These are phyloP conservation scores for Nasua narica DNA, from an alignment of 2,797 vertebrate genomes.

Conservation along the genomic window DNA sequence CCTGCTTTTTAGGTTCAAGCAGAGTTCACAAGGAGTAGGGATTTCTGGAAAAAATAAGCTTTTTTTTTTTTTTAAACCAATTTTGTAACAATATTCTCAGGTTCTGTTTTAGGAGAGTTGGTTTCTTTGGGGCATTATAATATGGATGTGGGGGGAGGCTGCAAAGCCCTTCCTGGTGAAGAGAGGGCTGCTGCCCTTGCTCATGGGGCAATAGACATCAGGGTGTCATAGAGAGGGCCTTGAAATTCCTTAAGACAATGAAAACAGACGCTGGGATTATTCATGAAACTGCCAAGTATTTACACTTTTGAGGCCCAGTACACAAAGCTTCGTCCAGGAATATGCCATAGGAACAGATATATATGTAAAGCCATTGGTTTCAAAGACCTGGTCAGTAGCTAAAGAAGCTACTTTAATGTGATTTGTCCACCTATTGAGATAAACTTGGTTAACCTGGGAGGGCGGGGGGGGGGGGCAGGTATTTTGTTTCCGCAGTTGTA, in stretches of 20 bases:
- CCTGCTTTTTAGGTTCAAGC: slow-evolving; percentile 89
- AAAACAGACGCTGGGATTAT: background rate
- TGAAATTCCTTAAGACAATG: slow-evolving; percentile 62
- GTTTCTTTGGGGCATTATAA: slow-evolving; percentile 74
- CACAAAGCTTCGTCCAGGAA: slow-evolving; percentile 19
- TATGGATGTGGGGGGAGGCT: slow-evolving; percentile 57
- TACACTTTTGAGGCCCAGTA: slow-evolving; percentile 20
- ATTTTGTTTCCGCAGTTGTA: slow-evolving; percentile 51
- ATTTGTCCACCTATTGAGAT: background rate
- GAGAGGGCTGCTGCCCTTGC: slow-evolving; percentile 44
- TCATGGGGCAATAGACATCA: slow-evolving; percentile 40
- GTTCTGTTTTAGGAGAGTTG: slow-evolving; percentile 64
- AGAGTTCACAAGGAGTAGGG: slow-evolving; percentile 89
- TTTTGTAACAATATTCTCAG: slow-evolving; percentile 81
- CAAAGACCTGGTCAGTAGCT: background rate
- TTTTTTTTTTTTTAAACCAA: slow-evolving; percentile 64
- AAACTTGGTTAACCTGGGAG: slow-evolving; percentile 46
- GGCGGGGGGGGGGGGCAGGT: background rate
- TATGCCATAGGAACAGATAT: background rate
- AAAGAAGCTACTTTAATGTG: slow-evolving; percentile 39
- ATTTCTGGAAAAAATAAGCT: slow-evolving; percentile 86
- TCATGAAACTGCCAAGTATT: slow-evolving; percentile 9
- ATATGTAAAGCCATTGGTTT: background rate
- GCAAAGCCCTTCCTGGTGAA: slow-evolving; percentile 61
- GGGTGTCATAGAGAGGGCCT: slow-evolving; percentile 23